Base-by-base conservation (phyloP, 2,113 vertebrate species). In the Ascaphus truei region DNA sequence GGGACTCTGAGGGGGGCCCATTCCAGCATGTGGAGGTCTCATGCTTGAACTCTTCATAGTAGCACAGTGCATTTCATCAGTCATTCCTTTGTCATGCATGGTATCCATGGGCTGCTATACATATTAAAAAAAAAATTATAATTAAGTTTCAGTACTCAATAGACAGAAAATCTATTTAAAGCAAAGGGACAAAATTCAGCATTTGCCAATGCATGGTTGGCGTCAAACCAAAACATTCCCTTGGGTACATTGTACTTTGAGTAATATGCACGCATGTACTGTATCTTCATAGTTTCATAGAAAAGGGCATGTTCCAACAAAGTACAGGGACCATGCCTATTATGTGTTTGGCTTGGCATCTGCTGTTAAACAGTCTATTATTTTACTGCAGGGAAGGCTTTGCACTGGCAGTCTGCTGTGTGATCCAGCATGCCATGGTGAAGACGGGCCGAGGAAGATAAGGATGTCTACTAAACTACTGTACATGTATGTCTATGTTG, bases 1-100 rank as follows among this genome's bases (percentile, higher is more conserved):
- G 0, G 97, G 97, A 80, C 97, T 99, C 82, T 98, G 97, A 27
- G 97, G 95, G 39, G 96, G 97, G 8, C 93, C 96, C 95, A 99
- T 98, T 72, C 96, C 96, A 34, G 95, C 92, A 71, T 95, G 96
- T 48, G 96, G 90, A 13, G 96, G 90, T 69, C 96, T 86, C 92
- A 98, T 95, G 10, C 88, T 80, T 3, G 93, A 82, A 25, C 86
- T 88, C 84, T 98, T 98, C 92, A 98, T 92, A 77, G 95, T 91
- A 56, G 92, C 89, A 84, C 93, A 98, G 3, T 98, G 96, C 73
- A 95, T 85, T 0, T 96, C 93, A 59, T 99, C 97, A 37, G 88
- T 89, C 82, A 96, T 89, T 13, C 89, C 85, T 83, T 99, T 99
- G 51, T 99, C 97, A 2, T 93, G 95, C 78, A 98, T 91, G 47